Base-by-base conservation (phyloP, 2,113 vertebrate genomes). In the Recurvirostra avosetta region DNA sequence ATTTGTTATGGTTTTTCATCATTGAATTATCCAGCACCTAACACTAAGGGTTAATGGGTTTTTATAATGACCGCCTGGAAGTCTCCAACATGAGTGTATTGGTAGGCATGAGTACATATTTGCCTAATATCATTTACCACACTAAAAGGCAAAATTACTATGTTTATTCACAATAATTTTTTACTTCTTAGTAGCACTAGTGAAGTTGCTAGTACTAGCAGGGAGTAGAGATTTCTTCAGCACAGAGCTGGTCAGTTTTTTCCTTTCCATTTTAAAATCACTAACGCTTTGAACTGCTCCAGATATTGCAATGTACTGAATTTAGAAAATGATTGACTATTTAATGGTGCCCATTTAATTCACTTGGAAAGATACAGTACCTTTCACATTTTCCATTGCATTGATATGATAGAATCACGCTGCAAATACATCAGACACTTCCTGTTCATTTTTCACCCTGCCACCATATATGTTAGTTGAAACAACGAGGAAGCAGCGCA, bases 281-380 rank as follows among this genome's bases (percentile, higher is more conserved):
- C 11, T 86, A 58, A 58, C 0, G 3, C n/a, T 96, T 76, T 73
- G 68, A 73, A 68, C 18, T 71, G 32, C 53, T 66, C 27, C 66
- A 82, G 47, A 56, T 86, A 81, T 15, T 78, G 36, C 47, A 83
- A 14, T 40, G 41, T 30, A 73, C 63, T 63, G 30, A 59, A 80
- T 93, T 95, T 86, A 86, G 74, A 84, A 90, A 90, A 74, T 92
- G 34, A 79, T 43, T 12, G 17, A 66, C 86, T 86, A 23, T 94
- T 94, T 92, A 92, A 81, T 82, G 59, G 19, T 91, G n/a, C 14
- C 49, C 32, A 66, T 84, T 91, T 91, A 92, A 74, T 90, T 92
- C 45, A n/a, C 53, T 82, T 68, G 36, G 80, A 81, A 92, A 73
- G 45, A 82, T 78, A 77, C 43, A 40, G 45, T 92, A 77, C 17